Evolutionary conservation across 2,113 vertebrate genomes (phyloP).

Genomic region (Sylvietta virens): DNA sequence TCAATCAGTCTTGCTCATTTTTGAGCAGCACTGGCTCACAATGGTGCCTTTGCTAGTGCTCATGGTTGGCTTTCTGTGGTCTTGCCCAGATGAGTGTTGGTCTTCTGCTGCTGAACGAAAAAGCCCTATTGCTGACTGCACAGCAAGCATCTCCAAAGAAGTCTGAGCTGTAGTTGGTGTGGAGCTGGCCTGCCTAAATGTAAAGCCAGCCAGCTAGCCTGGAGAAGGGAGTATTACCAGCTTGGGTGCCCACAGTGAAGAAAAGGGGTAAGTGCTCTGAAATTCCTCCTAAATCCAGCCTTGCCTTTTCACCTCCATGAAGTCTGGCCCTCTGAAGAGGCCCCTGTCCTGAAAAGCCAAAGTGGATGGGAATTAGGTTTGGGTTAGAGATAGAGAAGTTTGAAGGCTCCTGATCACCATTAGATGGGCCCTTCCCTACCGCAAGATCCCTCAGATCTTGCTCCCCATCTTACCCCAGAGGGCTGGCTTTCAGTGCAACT

Average conservation of each 20-base stretch:
- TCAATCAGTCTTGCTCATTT: neutral
- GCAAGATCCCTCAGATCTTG: neutral
- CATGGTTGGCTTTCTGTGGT: neutral
- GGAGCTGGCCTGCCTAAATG: neutral
- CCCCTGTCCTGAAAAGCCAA: neutral
- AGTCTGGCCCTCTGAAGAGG: neutral
- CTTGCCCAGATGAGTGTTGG: neutral
- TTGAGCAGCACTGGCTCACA: neutral
- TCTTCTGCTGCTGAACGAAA: neutral
- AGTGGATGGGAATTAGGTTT: neutral
- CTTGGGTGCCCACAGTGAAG: neutral
- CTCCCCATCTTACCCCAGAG: rapidly evolving
- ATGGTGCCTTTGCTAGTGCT: neutral
- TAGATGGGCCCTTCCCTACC: neutral
- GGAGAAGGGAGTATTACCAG: neutral
- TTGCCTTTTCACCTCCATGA: neutral
- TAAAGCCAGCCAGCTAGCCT: neutral
- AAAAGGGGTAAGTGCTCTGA: constrained; percentile 6
- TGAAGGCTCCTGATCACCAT: neutral
- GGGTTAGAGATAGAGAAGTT: neutral
- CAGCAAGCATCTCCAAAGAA: neutral
- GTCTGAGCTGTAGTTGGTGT: neutral
- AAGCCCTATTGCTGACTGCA: neutral
- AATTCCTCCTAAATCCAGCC: neutral
- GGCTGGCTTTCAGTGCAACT: neutral